These are phyloP conservation scores for Tenthredo livida DNA, from an alignment of 2,888 invertebrate species.

Conservation along the genomic window DNA sequence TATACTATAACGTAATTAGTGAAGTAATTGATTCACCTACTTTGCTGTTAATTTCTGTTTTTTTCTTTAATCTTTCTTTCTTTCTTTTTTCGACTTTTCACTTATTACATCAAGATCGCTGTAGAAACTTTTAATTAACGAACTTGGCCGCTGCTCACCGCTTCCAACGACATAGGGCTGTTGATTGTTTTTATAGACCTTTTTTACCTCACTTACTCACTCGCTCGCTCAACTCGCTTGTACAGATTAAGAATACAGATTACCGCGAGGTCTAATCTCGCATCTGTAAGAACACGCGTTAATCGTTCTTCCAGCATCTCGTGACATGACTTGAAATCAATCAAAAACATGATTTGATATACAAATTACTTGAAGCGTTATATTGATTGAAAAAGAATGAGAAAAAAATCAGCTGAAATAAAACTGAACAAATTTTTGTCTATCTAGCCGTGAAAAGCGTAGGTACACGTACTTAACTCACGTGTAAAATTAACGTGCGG, in stretches of 20 bases:
- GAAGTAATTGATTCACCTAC: slow-evolving; percentile 14
- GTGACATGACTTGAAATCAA: slow-evolving; percentile 23
- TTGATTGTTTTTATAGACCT: neutral
- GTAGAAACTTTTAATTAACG: slow-evolving; percentile 44
- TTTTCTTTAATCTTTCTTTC: neutral
- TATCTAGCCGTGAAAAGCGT: neutral
- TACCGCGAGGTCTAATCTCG: slow-evolving; percentile 17
- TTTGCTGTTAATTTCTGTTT: neutral
- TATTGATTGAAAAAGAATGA: neutral
- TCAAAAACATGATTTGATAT: neutral
- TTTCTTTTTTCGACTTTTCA: neutral
- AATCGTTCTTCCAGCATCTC: slow-evolving; percentile 26
- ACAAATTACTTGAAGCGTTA: slow-evolving; percentile 21
- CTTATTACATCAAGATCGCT: neutral
- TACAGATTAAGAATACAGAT: slow-evolving; percentile 39
- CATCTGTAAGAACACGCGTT: slow-evolving; percentile 36
- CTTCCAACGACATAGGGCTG: neutral
- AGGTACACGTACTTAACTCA: neutral
- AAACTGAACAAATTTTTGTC: neutral
- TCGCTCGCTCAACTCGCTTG: neutral
- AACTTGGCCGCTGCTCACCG: neutral
- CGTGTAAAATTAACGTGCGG: neutral
- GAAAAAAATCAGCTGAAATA: neutral
- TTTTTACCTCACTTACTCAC: neutral
- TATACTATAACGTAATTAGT: neutral